A percentile compares a stretch with the other conserved stretches of the same genome.
These are phyloP conservation scores for Antennarius striatus DNA, from an alignment of 2,113 vertebrate species.

Conservation along the genomic window DNA sequence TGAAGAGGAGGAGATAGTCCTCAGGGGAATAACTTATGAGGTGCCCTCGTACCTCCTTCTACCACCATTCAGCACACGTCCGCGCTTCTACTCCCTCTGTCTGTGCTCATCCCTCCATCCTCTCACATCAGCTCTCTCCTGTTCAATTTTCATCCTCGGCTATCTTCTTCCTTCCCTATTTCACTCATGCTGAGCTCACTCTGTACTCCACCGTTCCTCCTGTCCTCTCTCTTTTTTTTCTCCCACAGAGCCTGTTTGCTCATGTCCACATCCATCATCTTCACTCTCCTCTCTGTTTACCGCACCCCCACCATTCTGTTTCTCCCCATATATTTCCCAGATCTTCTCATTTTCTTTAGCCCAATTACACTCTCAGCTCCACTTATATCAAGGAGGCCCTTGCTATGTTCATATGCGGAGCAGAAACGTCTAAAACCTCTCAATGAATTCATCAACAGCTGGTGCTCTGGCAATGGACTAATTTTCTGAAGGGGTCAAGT, in stretches of 20 bases:
- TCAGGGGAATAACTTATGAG: conserved; percentile 67
- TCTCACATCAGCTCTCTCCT: conserved; percentile 7
- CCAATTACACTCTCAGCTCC: neutral
- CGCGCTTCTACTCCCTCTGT: conserved; percentile 28
- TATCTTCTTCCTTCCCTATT: neutral
- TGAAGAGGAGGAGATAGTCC: conserved; percentile 50
- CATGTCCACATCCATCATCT: conserved; percentile 40
- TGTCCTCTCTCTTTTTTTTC: conserved; percentile 5
- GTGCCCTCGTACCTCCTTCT: conserved; percentile 38
- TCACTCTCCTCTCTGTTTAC: conserved; percentile 7
- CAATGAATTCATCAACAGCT: conserved; percentile 29
- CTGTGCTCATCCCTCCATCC: conserved; percentile 31
- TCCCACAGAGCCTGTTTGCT: conserved; percentile 9
- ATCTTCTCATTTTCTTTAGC: conserved; percentile 17
- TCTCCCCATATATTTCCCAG: conserved; percentile 18
- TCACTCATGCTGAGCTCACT: conserved; percentile 18
- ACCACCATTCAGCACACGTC: conserved; percentile 48
- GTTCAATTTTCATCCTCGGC: conserved; percentile 38
- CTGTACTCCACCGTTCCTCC: conserved; percentile 8
- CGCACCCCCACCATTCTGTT: neutral
- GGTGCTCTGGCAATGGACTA: neutral
- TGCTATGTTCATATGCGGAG: conserved; percentile 5
- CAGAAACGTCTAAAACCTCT: neutral
- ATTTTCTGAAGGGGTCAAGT: conserved; percentile 28
- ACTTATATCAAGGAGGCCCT: conserved; percentile 18